A percentile compares a stretch with the other conserved stretches of the same genome.
Evolutionary conservation across 2,113 vertebrate species (phyloP).

Genomic region (Hemiprocne comata): DNA sequence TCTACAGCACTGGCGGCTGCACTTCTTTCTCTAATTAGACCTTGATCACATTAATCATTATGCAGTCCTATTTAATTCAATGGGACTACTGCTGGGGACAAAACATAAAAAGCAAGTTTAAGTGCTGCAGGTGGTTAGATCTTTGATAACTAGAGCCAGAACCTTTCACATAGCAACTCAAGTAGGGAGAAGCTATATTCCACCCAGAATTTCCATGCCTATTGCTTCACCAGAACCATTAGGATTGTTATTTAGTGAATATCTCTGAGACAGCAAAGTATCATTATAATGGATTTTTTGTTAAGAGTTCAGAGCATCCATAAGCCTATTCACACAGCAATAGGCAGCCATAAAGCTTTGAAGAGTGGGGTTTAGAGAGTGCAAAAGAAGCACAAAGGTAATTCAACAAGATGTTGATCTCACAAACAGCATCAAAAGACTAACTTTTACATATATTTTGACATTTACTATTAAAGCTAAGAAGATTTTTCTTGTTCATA

Average conservation of each 20-base stretch:
- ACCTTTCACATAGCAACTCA: slow-evolving; percentile 26
- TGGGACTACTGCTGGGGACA: slow-evolving; percentile 30
- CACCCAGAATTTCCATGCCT: slow-evolving; percentile 49
- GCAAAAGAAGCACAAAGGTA: slow-evolving; percentile 61
- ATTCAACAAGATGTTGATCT: slow-evolving; percentile 62
- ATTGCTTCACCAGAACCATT: slow-evolving; percentile 55
- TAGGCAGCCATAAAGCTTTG: slow-evolving; percentile 45
- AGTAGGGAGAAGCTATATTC: slow-evolving; percentile 33
- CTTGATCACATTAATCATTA: slow-evolving; percentile 44
- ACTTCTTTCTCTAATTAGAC: slow-evolving; percentile 42
- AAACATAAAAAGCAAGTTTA: slow-evolving; percentile 35
- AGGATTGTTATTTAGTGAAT: slow-evolving; percentile 59
- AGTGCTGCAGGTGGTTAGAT: slow-evolving; percentile 50
- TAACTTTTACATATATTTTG: slow-evolving; percentile 43
- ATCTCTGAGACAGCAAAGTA: slow-evolving; percentile 52
- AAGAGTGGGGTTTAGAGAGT: slow-evolving; percentile 48
- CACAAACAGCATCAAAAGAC: slow-evolving; percentile 70
- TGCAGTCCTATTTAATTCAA: slow-evolving; percentile 22
- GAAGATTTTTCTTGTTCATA: slow-evolving; percentile 47
- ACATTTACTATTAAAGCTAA: slow-evolving; percentile 58
- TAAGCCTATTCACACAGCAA: slow-evolving; percentile 56
- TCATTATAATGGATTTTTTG: slow-evolving; percentile 63
- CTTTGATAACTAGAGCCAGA: slow-evolving; percentile 1
- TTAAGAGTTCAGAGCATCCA: slow-evolving; percentile 54
- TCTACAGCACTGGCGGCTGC: not conserved